Conservation (phyloP, 2,888 invertebrate genomes). For the Mythimna ferrago region DNA sequence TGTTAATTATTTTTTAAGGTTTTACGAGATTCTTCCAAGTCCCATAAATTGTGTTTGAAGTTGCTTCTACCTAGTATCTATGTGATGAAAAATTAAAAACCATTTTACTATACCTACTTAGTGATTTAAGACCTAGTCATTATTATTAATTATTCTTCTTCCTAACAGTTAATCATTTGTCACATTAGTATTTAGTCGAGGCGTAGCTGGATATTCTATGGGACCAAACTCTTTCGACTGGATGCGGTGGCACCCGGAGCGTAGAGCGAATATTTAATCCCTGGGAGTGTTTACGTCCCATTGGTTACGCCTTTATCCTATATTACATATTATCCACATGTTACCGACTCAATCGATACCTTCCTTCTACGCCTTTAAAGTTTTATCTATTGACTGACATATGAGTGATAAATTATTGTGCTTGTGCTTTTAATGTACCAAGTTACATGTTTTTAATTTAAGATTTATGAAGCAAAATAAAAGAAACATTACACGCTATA, state of each 20-base stretch:
- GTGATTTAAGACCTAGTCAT: slow-evolving; percentile 70
- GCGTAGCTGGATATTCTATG: slow-evolving; percentile 86
- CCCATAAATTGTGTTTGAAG: slow-evolving; percentile 33
- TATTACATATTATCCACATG: slow-evolving; percentile 64
- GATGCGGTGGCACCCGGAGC: slow-evolving; percentile 76
- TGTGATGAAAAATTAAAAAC: slow-evolving; percentile 23
- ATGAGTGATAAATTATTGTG: slow-evolving; percentile 87
- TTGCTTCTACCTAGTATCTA: slow-evolving; percentile 35
- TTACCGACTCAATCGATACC: slow-evolving; percentile 78
- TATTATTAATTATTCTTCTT: slow-evolving; percentile 66
- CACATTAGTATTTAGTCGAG: slow-evolving; percentile 72
- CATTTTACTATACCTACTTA: slow-evolving; percentile 39
- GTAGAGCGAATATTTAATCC: slow-evolving; percentile 71
- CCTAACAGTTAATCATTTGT: slow-evolving; percentile 69
- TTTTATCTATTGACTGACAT: slow-evolving; percentile 88
- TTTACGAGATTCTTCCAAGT: slow-evolving; percentile 50
- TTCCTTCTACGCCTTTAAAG: slow-evolving; percentile 84
- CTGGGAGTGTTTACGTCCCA: slow-evolving; percentile 82
- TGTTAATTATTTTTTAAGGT: slow-evolving; percentile 61
- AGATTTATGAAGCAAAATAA: slow-evolving; percentile 83
- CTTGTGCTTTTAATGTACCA: slow-evolving; percentile 90
- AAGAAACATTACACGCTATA: slow-evolving; percentile 83
- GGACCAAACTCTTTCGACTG: slow-evolving; percentile 83
- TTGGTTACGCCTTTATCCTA: slow-evolving; percentile 86
- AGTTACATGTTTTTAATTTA: slow-evolving; percentile 86